These are phyloP conservation scores for Seriola quinqueradiata DNA, from an alignment of 2,113 vertebrate species.

Conservation along the genomic window DNA sequence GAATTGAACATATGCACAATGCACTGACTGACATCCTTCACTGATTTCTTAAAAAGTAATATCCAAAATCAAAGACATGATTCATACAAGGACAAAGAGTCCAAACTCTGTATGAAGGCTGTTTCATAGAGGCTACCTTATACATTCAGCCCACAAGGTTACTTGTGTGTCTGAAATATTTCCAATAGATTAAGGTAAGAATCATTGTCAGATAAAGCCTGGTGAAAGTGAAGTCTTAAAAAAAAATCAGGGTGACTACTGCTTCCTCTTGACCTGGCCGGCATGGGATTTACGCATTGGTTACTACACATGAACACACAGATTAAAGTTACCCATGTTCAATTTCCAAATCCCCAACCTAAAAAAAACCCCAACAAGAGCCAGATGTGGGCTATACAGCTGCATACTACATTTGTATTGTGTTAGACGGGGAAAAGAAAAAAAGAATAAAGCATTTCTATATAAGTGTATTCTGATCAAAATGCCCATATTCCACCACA, in stretches of 20 bases:
- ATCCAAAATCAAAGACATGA: conserved; percentile 30
- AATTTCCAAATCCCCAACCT: conserved; percentile 19
- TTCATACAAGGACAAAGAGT: conserved; percentile 47
- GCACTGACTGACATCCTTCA: conserved; percentile 34
- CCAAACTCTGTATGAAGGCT: conserved; percentile 29
- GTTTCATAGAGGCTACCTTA: conserved; percentile 37
- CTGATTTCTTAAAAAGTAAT: conserved; percentile 6
- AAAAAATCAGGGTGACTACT: conserved; percentile 49
- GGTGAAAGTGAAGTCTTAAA: conserved; percentile 27
- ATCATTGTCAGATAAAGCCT: conserved; percentile 31
- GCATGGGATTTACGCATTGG: conserved; percentile 37
- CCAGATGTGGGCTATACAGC: conserved; percentile 33
- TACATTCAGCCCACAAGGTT: conserved; percentile 50
- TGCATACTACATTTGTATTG: not conserved
- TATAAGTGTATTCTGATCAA: not conserved
- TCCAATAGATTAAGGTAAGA: conserved; percentile 37
- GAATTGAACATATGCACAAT: conserved; percentile 37
- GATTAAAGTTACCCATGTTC: conserved; percentile 9
- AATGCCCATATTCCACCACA: not conserved
- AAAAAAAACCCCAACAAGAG: conserved; percentile 8
- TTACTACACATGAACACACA: conserved; percentile 19
- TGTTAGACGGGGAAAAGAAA: not conserved
- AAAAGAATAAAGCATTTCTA: not conserved
- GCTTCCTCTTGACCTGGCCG: conserved; percentile 17
- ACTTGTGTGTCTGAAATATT: conserved; percentile 29